Evolutionary conservation across 2,888 invertebrate species (phyloP).

Genomic region (Campoplex capitator): DNA sequence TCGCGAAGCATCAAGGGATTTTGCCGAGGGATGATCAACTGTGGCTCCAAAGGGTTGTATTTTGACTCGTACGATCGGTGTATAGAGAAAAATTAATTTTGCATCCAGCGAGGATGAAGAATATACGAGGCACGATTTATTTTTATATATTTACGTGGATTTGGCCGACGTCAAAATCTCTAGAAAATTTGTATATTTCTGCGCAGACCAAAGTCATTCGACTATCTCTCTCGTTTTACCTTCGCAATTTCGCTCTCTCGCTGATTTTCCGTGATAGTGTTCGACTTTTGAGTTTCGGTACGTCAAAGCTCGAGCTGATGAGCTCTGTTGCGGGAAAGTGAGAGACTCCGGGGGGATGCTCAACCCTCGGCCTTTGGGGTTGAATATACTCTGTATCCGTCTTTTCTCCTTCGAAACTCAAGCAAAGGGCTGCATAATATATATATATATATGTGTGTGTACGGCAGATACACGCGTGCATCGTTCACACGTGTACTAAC

Average conservation of each 20-base stretch:
- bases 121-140: not conserved
- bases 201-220: conserved; percentile 43
- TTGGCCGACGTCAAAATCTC: conserved; percentile 20
- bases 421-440: conserved; percentile 79
- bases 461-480: conserved; percentile 15
- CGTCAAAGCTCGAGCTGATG: conserved; percentile 66
- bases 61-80: conserved; percentile 25
- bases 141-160: not conserved
- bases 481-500: conserved; percentile 9
- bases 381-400: conserved; percentile 60
- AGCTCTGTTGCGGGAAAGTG: conserved; percentile 50
- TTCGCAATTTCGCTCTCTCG: conserved; percentile 11
- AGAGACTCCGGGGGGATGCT: conserved; percentile 47
- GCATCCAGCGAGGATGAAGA: conserved; percentile 39
- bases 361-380: conserved; percentile 43
- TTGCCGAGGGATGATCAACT: not conserved
- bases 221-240: conserved; percentile 17
- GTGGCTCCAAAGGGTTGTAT: not conserved
- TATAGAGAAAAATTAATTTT: conserved; percentile 59
- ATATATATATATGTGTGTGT: conserved; percentile 77
- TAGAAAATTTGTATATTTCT: conserved; percentile 62
- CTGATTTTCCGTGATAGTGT: conserved; percentile 61
- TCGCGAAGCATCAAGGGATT: conserved; percentile 23
- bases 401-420: conserved; percentile 61
- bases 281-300: conserved; percentile 69